phyloP scores from a whole-genome alignment of 1,140 invertebrate species.

The Radopholus similis region DNA sequence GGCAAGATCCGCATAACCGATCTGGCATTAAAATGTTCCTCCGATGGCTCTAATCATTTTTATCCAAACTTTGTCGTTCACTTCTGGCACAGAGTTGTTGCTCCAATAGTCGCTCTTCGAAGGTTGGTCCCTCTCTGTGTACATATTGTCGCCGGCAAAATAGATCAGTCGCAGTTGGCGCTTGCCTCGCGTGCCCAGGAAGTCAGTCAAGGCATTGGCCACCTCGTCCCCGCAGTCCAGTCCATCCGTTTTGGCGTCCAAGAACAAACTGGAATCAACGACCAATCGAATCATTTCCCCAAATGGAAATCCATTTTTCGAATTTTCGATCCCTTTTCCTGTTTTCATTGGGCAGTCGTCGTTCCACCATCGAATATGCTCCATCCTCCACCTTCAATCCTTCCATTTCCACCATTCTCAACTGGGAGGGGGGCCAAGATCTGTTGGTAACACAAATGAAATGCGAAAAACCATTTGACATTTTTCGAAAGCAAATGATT shows the following conservation, averaged over 20 bases:
- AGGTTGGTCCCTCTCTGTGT: constrained; percentile 31
- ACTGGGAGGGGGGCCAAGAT: constrained; percentile 1
- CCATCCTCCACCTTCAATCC: too few species aligned
- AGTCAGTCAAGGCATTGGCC: constrained; percentile 32
- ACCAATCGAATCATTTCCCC: too few species aligned
- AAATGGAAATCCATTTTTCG: too few species aligned
- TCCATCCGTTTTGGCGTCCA: constrained; percentile 31
- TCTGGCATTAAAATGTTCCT: constrained; percentile 59
- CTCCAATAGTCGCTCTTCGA: constrained; percentile 14
- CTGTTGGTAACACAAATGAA: too few species aligned
- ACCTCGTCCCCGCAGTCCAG: constrained; percentile 47
- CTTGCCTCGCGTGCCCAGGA: constrained; percentile 22
- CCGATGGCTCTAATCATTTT: neutral
- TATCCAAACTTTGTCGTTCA: constrained; percentile 33
- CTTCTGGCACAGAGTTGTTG: constrained; percentile 30
- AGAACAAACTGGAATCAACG: constrained; percentile 20
- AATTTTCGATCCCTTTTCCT: too few species aligned
- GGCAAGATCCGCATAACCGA: constrained; percentile 66
- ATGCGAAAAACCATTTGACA: too few species aligned
- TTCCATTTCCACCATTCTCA: neutral
- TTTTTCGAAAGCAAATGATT: too few species aligned
- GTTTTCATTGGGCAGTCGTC: too few species aligned
- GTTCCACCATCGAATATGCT: too few species aligned
- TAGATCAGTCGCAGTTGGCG: constrained; percentile 32
- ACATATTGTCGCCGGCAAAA: constrained; percentile 19